These are phyloP conservation scores for Cecropterus lyciades DNA, from an alignment of 1,140 invertebrate genomes.

Conservation along the genomic window DNA sequence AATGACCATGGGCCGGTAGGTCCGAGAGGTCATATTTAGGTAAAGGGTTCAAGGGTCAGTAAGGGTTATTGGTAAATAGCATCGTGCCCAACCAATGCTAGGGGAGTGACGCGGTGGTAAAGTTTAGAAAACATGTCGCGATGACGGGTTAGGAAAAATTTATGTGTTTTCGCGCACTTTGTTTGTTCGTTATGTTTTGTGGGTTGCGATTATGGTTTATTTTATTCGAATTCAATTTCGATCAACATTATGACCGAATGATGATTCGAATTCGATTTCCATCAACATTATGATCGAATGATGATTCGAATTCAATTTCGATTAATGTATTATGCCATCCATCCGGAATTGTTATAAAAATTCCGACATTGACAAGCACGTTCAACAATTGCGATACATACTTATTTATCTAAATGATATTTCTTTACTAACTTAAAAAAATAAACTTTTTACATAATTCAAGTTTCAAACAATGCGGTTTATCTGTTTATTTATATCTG, in stretches of 20 bases:
- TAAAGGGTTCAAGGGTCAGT: constrained; percentile 77
- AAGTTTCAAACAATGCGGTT: no score
- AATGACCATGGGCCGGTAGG: constrained; percentile 67
- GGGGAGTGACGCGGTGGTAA: constrained; percentile 65
- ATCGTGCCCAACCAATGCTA: constrained; percentile 55
- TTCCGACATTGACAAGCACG: no score
- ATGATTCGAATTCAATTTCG: no score
- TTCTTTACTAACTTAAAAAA: no score
- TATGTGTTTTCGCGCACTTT: constrained; percentile 58
- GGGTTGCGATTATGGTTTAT: constrained; percentile 6
- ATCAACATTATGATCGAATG: no score
- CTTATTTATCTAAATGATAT: no score
- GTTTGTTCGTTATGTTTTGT: constrained; percentile 34
- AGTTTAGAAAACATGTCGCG: constrained; percentile 72
- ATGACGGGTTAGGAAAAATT: constrained; percentile 57
- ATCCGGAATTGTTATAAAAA: no score
- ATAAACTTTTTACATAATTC: no score
- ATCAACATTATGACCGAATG: background rate
- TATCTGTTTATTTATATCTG: no score
- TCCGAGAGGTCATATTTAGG: constrained; percentile 80
- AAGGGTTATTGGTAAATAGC: constrained; percentile 76
- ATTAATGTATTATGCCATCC: no score
- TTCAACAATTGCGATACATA: no score
- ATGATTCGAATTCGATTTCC: no score
- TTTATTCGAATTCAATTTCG: background rate